phyloP scores from a whole-genome alignment of 2,888 invertebrate genomes.

The Cryptocephalus primarius region DNA sequence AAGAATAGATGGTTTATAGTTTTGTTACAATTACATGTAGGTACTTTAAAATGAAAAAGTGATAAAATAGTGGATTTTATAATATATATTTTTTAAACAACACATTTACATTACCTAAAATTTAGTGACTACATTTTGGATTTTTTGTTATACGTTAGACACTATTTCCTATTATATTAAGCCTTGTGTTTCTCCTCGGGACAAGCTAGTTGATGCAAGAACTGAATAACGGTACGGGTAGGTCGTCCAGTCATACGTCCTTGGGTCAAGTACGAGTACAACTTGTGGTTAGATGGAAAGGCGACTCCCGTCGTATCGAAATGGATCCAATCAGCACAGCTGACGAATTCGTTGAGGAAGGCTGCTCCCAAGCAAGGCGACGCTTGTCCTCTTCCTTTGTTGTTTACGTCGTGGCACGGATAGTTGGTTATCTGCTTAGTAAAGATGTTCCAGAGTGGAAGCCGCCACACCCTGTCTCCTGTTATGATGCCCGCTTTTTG shows the following conservation, averaged over 20 bases:
- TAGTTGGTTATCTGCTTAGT: constrained; percentile 37
- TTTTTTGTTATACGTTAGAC: too few species aligned
- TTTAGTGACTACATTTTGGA: too few species aligned
- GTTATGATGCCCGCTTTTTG: constrained; percentile 42
- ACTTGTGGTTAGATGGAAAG: constrained; percentile 40
- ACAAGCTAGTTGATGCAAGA: constrained; percentile 36
- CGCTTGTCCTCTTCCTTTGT: constrained; percentile 32
- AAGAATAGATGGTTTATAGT: too few species aligned
- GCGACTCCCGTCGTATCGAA: constrained; percentile 49
- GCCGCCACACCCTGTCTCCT: constrained; percentile 52
- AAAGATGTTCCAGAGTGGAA: constrained; percentile 49
- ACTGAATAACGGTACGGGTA: constrained; percentile 40
- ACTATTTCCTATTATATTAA: too few species aligned
- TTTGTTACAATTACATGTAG: too few species aligned
- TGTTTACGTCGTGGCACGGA: constrained; percentile 32
- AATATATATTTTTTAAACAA: too few species aligned
- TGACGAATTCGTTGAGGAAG: constrained; percentile 43
- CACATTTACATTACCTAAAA: too few species aligned
- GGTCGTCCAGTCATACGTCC: constrained; percentile 44
- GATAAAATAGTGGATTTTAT: too few species aligned
- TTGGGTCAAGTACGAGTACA: constrained; percentile 42
- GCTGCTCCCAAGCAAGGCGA: constrained; percentile 34
- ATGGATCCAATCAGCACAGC: constrained; percentile 46
- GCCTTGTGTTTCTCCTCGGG: constrained; percentile 22
- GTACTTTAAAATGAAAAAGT: too few species aligned